These are phyloP conservation scores for Scrobipalpa costella DNA, from an alignment of 2,888 invertebrate genomes.

Conservation along the genomic window DNA sequence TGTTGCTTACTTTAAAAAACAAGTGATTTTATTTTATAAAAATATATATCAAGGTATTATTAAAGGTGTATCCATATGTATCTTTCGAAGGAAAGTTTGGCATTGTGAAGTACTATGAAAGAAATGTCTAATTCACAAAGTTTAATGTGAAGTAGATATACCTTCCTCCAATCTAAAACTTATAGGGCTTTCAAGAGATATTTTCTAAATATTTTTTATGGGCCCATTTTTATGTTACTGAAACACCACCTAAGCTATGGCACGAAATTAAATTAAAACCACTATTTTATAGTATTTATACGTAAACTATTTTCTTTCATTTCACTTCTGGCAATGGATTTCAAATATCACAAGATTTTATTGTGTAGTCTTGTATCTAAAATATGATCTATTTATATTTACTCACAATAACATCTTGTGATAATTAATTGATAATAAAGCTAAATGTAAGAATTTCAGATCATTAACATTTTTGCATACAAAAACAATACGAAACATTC, in stretches of 20 bases:
- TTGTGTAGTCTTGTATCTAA: not conserved
- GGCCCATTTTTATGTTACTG: no score
- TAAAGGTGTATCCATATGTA: constrained; percentile 33
- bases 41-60: not conserved
- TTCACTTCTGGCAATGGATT: not conserved
- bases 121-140: constrained; percentile 7
- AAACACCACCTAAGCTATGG: no score
- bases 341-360: constrained; percentile 5
- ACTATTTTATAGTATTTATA: not conserved
- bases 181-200: no score
- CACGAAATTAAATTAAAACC: no score
- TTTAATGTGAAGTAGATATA: constrained; percentile 1
- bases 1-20: not conserved
- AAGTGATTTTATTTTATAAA: not conserved
- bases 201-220: no score
- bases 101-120: not conserved
- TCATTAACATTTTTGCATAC: constrained; percentile 3
- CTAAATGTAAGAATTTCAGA: not conserved
- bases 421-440: not conserved
- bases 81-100: not conserved
- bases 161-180: no score
- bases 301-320: not conserved
- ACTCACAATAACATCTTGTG: not conserved
- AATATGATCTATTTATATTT: not conserved
- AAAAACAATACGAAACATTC: not conserved